Evolutionary conservation across 2,113 vertebrate genomes (phyloP).

Genomic region (Ptyas mucosa): DNA sequence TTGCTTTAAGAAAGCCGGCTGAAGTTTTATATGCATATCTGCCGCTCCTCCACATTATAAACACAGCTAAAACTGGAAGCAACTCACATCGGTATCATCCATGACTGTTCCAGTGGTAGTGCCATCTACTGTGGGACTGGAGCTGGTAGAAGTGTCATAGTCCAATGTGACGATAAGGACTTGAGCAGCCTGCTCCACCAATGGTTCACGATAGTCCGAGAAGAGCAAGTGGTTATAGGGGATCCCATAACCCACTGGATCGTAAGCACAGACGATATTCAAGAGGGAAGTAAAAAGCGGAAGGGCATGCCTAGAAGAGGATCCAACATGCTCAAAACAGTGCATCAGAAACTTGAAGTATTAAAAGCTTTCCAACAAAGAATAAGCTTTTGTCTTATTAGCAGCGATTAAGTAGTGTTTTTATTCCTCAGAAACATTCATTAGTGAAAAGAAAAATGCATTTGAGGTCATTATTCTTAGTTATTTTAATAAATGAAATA

Average conservation of each 20-base stretch:
- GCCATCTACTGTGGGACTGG: slow-evolving; percentile 76
- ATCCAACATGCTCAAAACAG: slow-evolving; percentile 27
- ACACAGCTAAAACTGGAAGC: not conserved
- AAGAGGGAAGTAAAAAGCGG: slow-evolving; percentile 96
- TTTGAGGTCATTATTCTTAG: not conserved
- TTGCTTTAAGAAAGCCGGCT: not conserved
- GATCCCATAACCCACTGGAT: slow-evolving; percentile 96
- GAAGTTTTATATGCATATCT: not conserved
- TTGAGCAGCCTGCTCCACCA: slow-evolving; percentile 94
- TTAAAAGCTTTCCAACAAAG: not conserved
- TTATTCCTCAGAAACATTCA: not conserved
- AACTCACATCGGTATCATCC: slow-evolving; percentile 88
- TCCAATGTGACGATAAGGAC: slow-evolving; percentile 95
- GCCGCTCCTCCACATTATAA: not conserved
- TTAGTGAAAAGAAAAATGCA: not conserved
- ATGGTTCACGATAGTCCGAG: slow-evolving; percentile 91
- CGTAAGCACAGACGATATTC: slow-evolving; percentile 94
- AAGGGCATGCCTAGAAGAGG: slow-evolving; percentile 81
- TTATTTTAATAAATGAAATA: not conserved
- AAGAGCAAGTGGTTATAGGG: slow-evolving; percentile 98
- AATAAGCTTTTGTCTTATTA: not conserved
- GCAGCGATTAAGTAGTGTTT: not conserved
- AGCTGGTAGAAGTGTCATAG: slow-evolving; percentile 78
- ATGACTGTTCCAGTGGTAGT: slow-evolving; percentile 85
- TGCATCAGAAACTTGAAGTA: not conserved